These are phyloP conservation scores for Dasysyrphus tricinctus DNA, from an alignment of 2,888 invertebrate genomes.

Conservation along the genomic window DNA sequence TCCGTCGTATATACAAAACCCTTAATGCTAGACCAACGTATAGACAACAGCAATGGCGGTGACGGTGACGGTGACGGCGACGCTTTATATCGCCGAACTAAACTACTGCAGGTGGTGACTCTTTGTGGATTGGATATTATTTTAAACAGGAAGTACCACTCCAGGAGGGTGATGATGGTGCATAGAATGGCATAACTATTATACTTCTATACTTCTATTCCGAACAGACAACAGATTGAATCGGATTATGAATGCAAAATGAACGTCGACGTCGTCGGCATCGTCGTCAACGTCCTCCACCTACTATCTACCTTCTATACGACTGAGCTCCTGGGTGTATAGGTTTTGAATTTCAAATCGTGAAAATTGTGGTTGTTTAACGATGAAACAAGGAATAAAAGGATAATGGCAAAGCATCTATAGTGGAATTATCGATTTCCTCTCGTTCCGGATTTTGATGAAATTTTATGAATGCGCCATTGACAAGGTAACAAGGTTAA, in stretches of 20 bases:
- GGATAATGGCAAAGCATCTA: conserved; percentile 5
- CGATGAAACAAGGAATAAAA: conserved; percentile 27
- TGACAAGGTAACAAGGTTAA: conserved; percentile 57
- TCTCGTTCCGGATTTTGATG: conserved; percentile 40
- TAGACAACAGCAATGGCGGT: background rate
- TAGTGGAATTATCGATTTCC: conserved; percentile 65
- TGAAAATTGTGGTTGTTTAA: conserved; percentile 67
- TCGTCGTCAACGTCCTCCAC: background rate
- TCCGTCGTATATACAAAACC: background rate
- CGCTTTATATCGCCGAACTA: conserved; percentile 20
- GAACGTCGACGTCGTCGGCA: conserved; percentile 42
- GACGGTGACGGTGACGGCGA: background rate
- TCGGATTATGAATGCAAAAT: conserved; percentile 72
- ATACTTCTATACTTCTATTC: conserved; percentile 23
- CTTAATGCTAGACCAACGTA: conserved; percentile 20
- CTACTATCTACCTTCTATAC: background rate
- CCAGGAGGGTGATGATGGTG: conserved; percentile 9
- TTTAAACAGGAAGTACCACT: conserved; percentile 71
- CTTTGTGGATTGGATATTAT: conserved; percentile 57
- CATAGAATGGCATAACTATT: background rate
- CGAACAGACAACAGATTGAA: conserved; percentile 59
- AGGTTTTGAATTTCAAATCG: conserved; percentile 72
- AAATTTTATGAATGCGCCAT: conserved; percentile 60
- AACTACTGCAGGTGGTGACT: conserved; percentile 58
- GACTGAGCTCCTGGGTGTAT: conserved; percentile 32